Base-by-base conservation (phyloP, 2,888 invertebrate genomes). In the Ceriagrion tenellum region DNA sequence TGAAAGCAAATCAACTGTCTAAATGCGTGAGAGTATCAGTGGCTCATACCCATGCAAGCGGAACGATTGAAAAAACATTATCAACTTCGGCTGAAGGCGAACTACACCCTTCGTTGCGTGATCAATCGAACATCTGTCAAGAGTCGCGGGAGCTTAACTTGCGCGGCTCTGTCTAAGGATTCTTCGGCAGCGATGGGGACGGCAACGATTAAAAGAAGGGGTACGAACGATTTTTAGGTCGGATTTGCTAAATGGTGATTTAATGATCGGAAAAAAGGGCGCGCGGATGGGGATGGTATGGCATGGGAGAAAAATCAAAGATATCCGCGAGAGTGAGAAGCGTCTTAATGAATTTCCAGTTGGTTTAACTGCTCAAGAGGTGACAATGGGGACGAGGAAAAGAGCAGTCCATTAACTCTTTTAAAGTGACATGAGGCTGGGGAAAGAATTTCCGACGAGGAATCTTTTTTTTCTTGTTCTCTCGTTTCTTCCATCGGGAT, bases 281-380 rank as follows among this genome's bases (percentile, higher is more conserved):
- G n/a, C 55, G 89, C 26, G 55, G 13, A 89, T 89, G 55, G 40
- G 23, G 3, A 89, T 26, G 89, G 55, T n/a, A 8, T 16, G 23
- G 55, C 18, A 20, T 59, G 59, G 40, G 47, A 30, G 40, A 55
- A 89, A 89, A 89, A 89, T 55, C 89, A 89, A 81, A 35, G 81
- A 35, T 47, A 0, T 40, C 0, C 8, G 74, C 0, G 23, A n/a
- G 89, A 55, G 26, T 20, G 8, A 55, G 55, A 89, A 55, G 89
- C 55, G 47, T 55, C 89, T 89, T 89, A 47, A 89, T 89, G 89
- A 89, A 47, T 89, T 89, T 89, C 89, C 55, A 89, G 89, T 89
- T 55, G 89, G 89, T 59, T 89, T 89, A 89, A 55, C 55, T 55
- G 47, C 89, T n/a, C 55, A 2, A 55, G n/a, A 55, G n/a, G 47